These are phyloP conservation scores for Leptatherina wallacei DNA, from an alignment of 2,797 vertebrate genomes.

Conservation along the genomic window DNA sequence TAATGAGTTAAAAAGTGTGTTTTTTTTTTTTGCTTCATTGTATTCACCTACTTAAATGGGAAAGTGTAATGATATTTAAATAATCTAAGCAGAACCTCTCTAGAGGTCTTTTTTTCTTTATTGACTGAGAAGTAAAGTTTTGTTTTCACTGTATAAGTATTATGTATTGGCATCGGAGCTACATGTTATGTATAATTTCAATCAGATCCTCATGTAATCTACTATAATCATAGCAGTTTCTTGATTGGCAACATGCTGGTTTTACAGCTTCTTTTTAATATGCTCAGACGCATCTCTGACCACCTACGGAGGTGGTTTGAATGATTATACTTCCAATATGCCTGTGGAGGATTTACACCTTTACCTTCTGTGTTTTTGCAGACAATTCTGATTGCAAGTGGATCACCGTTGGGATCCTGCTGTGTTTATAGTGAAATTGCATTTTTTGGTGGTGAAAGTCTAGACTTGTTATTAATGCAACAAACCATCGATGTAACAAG, in stretches of 20 bases:
- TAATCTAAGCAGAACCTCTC: background rate
- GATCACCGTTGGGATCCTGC: slow-evolving; percentile 4
- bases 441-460: slow-evolving; percentile 11
- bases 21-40: no score
- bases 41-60: no score
- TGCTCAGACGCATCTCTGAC: slow-evolving; percentile 13
- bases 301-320: slow-evolving; percentile 37
- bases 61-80: no score
- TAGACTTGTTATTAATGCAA: slow-evolving; percentile 45
- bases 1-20: no score
- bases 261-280: slow-evolving; percentile 36
- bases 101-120: background rate
- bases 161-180: slow-evolving; percentile 17
- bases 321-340: slow-evolving; percentile 38
- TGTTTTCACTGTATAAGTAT: background rate
- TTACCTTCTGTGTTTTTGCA: slow-evolving; percentile 29
- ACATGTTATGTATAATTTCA: slow-evolving; percentile 10
- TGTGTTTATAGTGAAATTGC: slow-evolving; percentile 27
- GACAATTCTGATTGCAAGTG: slow-evolving; percentile 25
- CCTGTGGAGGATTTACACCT: slow-evolving; percentile 22
- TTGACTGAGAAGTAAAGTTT: background rate
- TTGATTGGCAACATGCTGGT: slow-evolving; percentile 35
- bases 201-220: slow-evolving; percentile 23
- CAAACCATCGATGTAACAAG: slow-evolving; percentile 27
- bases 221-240: slow-evolving; percentile 1